These are phyloP conservation scores for Ptychodera flava DNA, from an alignment of 35 echinoderm and acorn worm species.

Conservation along the genomic window DNA sequence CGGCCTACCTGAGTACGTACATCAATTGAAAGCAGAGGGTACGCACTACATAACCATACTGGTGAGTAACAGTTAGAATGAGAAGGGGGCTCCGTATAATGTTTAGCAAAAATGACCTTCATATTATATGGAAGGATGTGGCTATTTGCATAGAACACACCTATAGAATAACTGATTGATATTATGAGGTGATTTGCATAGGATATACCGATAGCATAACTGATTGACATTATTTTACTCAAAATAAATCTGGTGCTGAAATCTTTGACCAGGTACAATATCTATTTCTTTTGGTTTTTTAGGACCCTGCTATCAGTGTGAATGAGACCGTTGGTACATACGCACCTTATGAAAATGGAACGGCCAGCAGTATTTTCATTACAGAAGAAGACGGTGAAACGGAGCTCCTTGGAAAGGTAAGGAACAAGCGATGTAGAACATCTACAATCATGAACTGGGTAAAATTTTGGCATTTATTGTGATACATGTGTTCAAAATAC, in stretches of 20 bases:
- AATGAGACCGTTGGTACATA: conserved; percentile 75
- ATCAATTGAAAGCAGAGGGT: conserved; percentile 58
- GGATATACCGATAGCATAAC: too few species aligned
- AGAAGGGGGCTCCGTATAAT: background rate
- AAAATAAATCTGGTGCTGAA: too few species aligned
- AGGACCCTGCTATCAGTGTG: conserved; percentile 88
- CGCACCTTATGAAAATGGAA: conserved; percentile 63
- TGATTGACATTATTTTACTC: too few species aligned
- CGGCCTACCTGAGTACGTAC: conserved; percentile 62
- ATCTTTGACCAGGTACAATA: too few species aligned
- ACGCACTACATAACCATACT: conserved; percentile 88
- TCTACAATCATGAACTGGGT: background rate
- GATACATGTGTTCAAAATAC: too few species aligned
- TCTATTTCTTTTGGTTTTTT: too few species aligned
- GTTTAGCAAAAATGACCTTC: too few species aligned
- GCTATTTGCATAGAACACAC: too few species aligned
- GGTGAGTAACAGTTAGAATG: conserved; percentile 39
- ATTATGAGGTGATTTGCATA: too few species aligned
- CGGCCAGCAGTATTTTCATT: conserved; percentile 54
- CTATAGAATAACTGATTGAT: too few species aligned
- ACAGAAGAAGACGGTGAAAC: conserved; percentile 48
- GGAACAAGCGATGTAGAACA: background rate
- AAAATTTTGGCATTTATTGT: background rate
- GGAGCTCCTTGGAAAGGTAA: conserved; percentile 63
- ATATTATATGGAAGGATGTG: too few species aligned